These are phyloP conservation scores for Thomomys bottae DNA, from an alignment of 2,113 vertebrate genomes.

Conservation along the genomic window DNA sequence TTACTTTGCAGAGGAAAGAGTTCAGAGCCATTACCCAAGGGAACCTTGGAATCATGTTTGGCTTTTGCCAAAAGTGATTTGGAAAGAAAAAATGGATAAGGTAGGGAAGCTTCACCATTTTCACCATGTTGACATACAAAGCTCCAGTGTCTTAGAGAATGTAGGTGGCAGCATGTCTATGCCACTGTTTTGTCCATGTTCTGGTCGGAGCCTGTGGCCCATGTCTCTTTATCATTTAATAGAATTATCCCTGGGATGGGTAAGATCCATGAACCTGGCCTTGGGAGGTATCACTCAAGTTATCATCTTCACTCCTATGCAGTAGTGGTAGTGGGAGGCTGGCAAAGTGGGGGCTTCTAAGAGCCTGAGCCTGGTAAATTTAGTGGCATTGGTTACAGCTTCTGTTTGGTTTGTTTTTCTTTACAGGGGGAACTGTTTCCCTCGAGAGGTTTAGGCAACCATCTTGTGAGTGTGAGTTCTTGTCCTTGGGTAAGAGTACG, in stretches of 20 bases:
- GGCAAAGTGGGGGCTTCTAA: background rate
- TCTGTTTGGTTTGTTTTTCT: background rate
- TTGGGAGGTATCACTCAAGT: background rate
- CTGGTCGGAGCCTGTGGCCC: background rate
- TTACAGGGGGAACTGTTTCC: too few species aligned
- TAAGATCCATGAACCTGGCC: background rate
- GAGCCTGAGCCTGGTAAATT: background rate
- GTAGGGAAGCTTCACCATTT: background rate
- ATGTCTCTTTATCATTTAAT: background rate
- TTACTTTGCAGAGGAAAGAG: slow-evolving; percentile 50
- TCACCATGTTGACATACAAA: background rate
- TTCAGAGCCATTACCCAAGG: slow-evolving; percentile 43
- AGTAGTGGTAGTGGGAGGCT: background rate
- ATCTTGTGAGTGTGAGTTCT: background rate
- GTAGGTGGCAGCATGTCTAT: background rate
- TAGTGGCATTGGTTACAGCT: background rate
- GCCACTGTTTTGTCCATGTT: background rate
- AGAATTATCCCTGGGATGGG: background rate
- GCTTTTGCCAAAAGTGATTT: slow-evolving; percentile 44
- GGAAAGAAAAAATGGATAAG: slow-evolving; percentile 44
- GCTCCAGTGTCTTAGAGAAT: background rate
- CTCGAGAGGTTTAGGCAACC: background rate
- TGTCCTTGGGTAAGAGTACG: background rate
- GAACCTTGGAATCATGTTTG: slow-evolving; percentile 39
- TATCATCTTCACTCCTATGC: accelerated